phyloP scores from a whole-genome alignment of 2,888 invertebrate genomes.

The Platypus cylindrus region DNA sequence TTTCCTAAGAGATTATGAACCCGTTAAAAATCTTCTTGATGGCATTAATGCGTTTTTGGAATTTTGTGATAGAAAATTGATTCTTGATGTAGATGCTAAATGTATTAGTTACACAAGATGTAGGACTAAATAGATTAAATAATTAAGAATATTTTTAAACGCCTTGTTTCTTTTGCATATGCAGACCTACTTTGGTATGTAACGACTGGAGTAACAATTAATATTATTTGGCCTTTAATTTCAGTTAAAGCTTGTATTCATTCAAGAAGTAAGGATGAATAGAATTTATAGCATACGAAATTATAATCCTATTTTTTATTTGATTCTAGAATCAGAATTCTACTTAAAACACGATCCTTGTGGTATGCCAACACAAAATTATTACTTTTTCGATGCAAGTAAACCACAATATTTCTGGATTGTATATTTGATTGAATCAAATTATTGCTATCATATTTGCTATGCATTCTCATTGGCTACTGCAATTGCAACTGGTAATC shows the following conservation, averaged over 20 bases:
- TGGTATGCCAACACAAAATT: neutral
- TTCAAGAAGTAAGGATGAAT: slow-evolving; percentile 7
- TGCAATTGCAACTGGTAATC: neutral
- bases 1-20: slow-evolving; percentile 6
- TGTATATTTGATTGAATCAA: neutral
- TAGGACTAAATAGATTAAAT: slow-evolving; percentile 5
- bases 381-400: neutral
- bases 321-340: too few species aligned
- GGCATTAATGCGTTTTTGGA: slow-evolving; percentile 7
- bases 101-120: slow-evolving; percentile 9
- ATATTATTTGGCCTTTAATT: slow-evolving; percentile 8
- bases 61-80: slow-evolving; percentile 4
- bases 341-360: neutral
- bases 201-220: slow-evolving; percentile 4
- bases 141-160: neutral
- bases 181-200: slow-evolving; percentile 9
- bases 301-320: too few species aligned
- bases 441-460: neutral
- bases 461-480: neutral
- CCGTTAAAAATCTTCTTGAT: slow-evolving; percentile 4
- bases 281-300: too few species aligned
- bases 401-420: neutral
- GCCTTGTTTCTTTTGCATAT: slow-evolving; percentile 2
- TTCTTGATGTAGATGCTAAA: slow-evolving; percentile 4
- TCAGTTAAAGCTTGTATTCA: slow-evolving; percentile 5